Conservation (phyloP, 1,140 invertebrate species). For the Zaprionus vittiger region DNA sequence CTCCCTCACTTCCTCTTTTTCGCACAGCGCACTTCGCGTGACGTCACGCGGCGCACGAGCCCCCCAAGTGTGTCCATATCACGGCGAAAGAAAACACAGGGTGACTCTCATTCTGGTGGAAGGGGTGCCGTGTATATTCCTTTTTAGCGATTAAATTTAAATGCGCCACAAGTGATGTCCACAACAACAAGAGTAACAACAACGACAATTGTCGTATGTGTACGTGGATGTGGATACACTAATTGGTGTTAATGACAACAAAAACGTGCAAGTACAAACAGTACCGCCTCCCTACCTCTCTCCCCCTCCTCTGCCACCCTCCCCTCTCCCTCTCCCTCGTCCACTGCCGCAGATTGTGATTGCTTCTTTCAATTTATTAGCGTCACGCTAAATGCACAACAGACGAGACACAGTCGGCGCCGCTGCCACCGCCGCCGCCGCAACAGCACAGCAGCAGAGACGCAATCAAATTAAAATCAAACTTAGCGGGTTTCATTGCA, state of each 20-base stretch:
- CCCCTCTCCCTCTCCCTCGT: neutral
- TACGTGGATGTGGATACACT: slow-evolving; percentile 28
- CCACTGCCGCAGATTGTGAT: slow-evolving; percentile 18
- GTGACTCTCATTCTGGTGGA: slow-evolving; percentile 18
- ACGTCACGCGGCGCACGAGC: slow-evolving; percentile 57
- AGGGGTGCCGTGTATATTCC: slow-evolving; percentile 24
- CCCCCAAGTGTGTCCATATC: slow-evolving; percentile 14
- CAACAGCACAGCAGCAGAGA: slow-evolving; percentile 4
- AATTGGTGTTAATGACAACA: slow-evolving; percentile 64
- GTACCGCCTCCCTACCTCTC: neutral
- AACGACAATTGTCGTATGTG: slow-evolving; percentile 15
- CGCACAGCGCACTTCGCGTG: slow-evolving; percentile 28
- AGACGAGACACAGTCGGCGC: slow-evolving; percentile 48
- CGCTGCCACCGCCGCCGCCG: neutral
- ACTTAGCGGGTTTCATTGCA: slow-evolving; percentile 77
- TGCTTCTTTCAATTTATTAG: slow-evolving; percentile 69
- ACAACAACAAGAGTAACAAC: slow-evolving; percentile 12
- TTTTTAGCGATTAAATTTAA: slow-evolving; percentile 54
- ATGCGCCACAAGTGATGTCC: slow-evolving; percentile 54
- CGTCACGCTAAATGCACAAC: slow-evolving; percentile 63
- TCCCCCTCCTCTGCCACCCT: neutral
- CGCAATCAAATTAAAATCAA: slow-evolving; percentile 74
- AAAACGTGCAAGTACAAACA: slow-evolving; percentile 30
- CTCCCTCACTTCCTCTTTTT: neutral
- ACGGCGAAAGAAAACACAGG: slow-evolving; percentile 15